Percentiles rank a stretch among this genome's conserved stretches.
Conservation (phyloP, 92 coral and sea anemone genomes). For the Actinernus sp. region DNA sequence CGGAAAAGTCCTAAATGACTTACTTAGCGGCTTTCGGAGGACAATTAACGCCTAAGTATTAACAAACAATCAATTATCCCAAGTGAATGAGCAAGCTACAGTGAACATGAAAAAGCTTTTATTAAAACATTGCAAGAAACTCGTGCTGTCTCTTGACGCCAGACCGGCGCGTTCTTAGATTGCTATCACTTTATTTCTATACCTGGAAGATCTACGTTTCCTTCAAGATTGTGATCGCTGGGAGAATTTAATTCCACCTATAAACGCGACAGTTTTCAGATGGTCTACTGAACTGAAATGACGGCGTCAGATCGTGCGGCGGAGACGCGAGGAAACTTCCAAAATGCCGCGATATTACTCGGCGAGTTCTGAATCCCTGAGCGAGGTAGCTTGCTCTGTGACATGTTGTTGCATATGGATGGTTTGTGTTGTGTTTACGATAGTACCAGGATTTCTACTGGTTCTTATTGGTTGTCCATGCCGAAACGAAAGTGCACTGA, state of each 20-base stretch:
- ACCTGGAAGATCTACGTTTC: conserved; percentile 19
- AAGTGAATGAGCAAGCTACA: neutral
- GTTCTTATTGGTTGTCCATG: conserved; percentile 53
- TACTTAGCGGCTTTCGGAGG: conserved; percentile 12
- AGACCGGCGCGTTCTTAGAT: conserved; percentile 33
- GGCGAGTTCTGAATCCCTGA: conserved; percentile 21
- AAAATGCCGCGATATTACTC: conserved; percentile 45
- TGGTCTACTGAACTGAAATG: conserved; percentile 8
- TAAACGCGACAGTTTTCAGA: neutral
- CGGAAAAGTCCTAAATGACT: conserved; percentile 10
- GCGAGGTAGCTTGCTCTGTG: conserved; percentile 40
- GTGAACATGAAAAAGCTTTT: neutral
- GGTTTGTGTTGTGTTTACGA: conserved; percentile 36
- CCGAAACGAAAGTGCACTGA: neutral
- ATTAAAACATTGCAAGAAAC: neutral
- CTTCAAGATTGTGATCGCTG: conserved; percentile 16
- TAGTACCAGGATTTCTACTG: conserved; percentile 43
- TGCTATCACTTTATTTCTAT: conserved; percentile 10
- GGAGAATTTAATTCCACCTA: neutral
- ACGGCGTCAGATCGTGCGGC: neutral
- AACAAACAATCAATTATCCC: neutral
- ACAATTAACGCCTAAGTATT: conserved; percentile 11
- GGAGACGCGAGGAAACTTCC: neutral
- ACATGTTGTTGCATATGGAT: conserved; percentile 53
- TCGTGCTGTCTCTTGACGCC: conserved; percentile 26